Base-by-base conservation (phyloP, 92 coral and sea anemone species). In the Scolanthus callimorphus region DNA sequence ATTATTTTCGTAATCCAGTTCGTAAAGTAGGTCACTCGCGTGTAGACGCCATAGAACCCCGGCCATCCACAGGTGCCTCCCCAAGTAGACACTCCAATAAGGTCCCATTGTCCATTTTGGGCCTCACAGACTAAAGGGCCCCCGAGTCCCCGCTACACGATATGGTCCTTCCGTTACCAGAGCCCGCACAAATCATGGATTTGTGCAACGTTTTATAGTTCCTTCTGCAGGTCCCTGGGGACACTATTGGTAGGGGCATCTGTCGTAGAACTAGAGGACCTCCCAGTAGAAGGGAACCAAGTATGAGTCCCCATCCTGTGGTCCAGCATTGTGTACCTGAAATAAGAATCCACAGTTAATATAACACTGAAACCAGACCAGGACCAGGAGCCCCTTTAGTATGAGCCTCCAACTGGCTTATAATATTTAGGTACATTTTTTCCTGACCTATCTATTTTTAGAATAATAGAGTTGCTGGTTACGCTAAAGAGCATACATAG, bases 271-370 rank as follows among this genome's bases (percentile, higher is more conserved):
- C 39, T 10, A 31, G n/a, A 1, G 47, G 17, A 25, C 57, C 61
- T 9, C 11, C 1, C 10, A 31, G 26, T 1, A 49, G 41, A 20
- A 37, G 19, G n/a, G n/a, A n/a, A 15, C 29, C 45, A 20, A 68
- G 75, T n/a, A n/a, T n/a, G 25, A 55, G 75, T n/a, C 75, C 75
- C 75, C 75, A 68, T 17, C 75, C 75, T 43, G 75, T 54, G 0
- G 75, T 55, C 75, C 75, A 68, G 57, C 75, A 68, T 13, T 44
- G 39, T 19, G 57, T 59, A 44, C 75, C 75, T 67, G 31, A 10
- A 34, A 6, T n/a, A n/a, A n/a, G n/a, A n/a, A n/a, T n/a, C n/a
- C n/a, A n/a, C n/a, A n/a, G n/a, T n/a, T n/a, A n/a, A n/a, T n/a
- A n/a, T n/a, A n/a, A n/a, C n/a, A n/a, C n/a, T n/a, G n/a, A n/a